phyloP scores from a whole-genome alignment of 2,797 vertebrate species.

The Tangara arthus region DNA sequence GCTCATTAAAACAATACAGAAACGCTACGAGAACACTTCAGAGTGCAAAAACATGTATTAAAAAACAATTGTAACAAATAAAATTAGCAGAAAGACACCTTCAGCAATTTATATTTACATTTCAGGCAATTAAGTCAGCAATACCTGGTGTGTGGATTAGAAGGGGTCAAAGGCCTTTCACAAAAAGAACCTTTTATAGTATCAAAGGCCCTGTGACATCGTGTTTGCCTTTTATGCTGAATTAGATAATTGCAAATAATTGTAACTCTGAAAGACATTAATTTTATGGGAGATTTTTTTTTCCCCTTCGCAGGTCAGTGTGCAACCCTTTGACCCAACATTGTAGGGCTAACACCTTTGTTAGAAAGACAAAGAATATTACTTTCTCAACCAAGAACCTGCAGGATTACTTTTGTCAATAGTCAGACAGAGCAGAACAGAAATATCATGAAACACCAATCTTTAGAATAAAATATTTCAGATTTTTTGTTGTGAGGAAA shows the following conservation, averaged over 20 bases:
- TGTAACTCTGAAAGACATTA: conserved; percentile 50
- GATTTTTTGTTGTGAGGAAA: neutral
- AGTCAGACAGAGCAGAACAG: neutral
- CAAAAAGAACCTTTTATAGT: conserved; percentile 47
- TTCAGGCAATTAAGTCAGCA: conserved; percentile 63
- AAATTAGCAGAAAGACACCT: conserved; percentile 24
- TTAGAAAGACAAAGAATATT: conserved; percentile 24
- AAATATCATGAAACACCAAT: neutral
- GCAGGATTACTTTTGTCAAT: neutral
- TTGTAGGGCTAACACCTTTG: conserved; percentile 21
- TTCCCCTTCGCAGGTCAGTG: neutral
- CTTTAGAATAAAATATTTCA: neutral
- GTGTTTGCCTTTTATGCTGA: conserved; percentile 58
- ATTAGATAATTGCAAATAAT: conserved; percentile 64
- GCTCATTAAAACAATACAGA: conserved; percentile 27
- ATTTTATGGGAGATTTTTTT: neutral
- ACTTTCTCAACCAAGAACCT: neutral
- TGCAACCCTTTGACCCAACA: conserved; percentile 47
- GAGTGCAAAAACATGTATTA: neutral
- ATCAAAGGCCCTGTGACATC: conserved; percentile 49
- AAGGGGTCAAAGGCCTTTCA: conserved; percentile 49
- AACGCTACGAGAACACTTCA: neutral
- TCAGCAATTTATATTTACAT: conserved; percentile 67
- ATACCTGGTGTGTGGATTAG: conserved; percentile 57
- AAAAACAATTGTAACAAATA: conserved; percentile 31